These are phyloP conservation scores for Mus pahari DNA, from an alignment of 2,113 vertebrate genomes.

Conservation along the genomic window DNA sequence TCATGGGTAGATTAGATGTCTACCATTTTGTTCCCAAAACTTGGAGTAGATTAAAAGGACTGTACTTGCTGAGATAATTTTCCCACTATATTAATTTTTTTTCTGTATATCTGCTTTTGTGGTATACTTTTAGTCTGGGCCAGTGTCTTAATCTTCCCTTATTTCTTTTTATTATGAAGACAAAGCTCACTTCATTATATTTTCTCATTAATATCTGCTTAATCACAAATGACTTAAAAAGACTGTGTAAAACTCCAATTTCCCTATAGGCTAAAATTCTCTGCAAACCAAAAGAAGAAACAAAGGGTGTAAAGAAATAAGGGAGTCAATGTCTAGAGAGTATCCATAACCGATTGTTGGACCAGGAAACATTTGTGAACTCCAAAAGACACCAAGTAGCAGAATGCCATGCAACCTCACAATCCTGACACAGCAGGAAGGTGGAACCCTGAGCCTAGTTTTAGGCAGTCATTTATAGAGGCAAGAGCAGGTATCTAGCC, in stretches of 20 bases:
- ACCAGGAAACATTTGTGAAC: too few species aligned
- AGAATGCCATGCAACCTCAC: too few species aligned
- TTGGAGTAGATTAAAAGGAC: neutral
- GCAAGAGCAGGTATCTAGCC: too few species aligned
- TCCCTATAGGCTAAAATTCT: neutral
- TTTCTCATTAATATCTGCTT: neutral
- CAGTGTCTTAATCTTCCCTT: neutral
- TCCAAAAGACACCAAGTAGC: too few species aligned
- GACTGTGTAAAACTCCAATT: fast-evolving
- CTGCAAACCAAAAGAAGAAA: neutral
- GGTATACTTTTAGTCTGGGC: fast-evolving
- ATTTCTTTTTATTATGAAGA: neutral
- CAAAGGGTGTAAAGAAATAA: neutral
- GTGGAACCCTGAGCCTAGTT: too few species aligned
- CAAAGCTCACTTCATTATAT: neutral
- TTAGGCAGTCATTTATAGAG: too few species aligned
- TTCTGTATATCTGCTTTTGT: neutral
- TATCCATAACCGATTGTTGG: neutral
- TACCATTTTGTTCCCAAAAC: neutral
- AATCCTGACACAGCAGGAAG: too few species aligned
- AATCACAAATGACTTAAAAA: neutral
- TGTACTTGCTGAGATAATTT: too few species aligned
- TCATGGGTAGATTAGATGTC: neutral
- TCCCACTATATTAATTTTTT: neutral
- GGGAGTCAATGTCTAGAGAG: fast-evolving